These are phyloP conservation scores for Holothuria scabra DNA, from an alignment of 53 echinoderm and acorn worm species.

Conservation along the genomic window DNA sequence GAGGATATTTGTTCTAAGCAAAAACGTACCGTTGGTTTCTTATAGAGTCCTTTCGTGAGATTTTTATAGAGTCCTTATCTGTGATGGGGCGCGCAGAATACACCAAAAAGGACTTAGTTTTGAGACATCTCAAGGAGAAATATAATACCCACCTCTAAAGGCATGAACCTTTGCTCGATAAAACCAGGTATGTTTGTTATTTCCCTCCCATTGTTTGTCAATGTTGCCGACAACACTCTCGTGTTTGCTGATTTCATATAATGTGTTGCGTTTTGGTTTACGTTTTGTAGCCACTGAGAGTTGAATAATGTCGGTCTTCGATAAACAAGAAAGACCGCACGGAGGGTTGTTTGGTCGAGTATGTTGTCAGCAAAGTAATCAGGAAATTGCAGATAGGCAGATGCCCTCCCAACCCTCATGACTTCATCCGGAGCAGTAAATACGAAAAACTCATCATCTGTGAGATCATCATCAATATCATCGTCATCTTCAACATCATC, in stretches of 20 bases:
- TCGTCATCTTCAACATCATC: no score
- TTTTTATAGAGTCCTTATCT: no score
- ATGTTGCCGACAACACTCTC: slow-evolving; percentile 14
- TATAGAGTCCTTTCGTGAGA: no score
- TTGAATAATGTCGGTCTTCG: slow-evolving; percentile 16
- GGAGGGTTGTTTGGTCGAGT: not conserved
- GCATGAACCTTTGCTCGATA: slow-evolving; percentile 27
- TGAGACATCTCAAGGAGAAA: no score
- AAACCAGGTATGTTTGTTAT: slow-evolving; percentile 5
- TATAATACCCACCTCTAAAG: not conserved
- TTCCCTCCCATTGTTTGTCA: slow-evolving; percentile 32
- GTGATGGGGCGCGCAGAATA: no score
- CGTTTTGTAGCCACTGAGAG: slow-evolving; percentile 19
- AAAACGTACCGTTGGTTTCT: no score
- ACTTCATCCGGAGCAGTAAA: slow-evolving; percentile 17
- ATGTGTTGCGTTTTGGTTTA: not conserved
- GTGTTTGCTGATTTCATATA: not conserved
- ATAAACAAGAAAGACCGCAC: slow-evolving; percentile 31
- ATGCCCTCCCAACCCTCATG: not conserved
- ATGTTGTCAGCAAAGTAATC: slow-evolving; percentile 20
- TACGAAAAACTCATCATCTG: slow-evolving; percentile 19
- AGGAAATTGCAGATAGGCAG: slow-evolving; percentile 22
- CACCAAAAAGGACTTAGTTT: no score
- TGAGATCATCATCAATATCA: not conserved
- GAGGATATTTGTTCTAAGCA: no score